These are phyloP conservation scores for Centrocercus urophasianus DNA, from an alignment of 2,113 vertebrate genomes.

Conservation along the genomic window DNA sequence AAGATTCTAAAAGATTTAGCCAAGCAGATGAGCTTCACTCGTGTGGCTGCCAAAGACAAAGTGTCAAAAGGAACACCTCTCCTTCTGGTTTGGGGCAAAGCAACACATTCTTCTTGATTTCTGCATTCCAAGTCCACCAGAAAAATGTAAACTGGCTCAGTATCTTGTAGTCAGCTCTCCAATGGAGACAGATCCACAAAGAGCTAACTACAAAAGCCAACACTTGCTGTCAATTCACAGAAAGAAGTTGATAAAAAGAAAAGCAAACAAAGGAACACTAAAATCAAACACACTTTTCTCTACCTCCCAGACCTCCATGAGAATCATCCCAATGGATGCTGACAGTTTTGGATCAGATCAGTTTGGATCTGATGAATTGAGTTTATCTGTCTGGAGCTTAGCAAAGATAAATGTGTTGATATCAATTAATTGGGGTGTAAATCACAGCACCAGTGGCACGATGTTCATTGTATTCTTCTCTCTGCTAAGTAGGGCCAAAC, in stretches of 20 bases:
- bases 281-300: background rate
- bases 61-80: background rate
- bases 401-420: background rate
- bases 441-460: rapidly evolving
- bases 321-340: background rate
- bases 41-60: background rate
- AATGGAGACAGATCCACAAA: background rate
- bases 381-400: background rate
- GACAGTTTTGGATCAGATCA: background rate
- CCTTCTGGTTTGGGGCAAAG: background rate
- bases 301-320: background rate
- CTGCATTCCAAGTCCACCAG: background rate
- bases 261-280: background rate
- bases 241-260: background rate
- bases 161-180: background rate
- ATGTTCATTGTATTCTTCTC: background rate
- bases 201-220: background rate
- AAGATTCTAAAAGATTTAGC: background rate
- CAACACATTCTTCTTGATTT: background rate
- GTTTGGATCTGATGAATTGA: background rate
- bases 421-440: background rate
- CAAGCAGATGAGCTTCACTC: background rate
- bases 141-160: background rate
- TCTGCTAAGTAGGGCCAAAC: background rate
- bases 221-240: background rate